A percentile compares a stretch with the other conserved stretches of the same genome.
These are phyloP conservation scores for Bombycilla garrulus DNA, from an alignment of 2,113 vertebrate species.

Conservation along the genomic window DNA sequence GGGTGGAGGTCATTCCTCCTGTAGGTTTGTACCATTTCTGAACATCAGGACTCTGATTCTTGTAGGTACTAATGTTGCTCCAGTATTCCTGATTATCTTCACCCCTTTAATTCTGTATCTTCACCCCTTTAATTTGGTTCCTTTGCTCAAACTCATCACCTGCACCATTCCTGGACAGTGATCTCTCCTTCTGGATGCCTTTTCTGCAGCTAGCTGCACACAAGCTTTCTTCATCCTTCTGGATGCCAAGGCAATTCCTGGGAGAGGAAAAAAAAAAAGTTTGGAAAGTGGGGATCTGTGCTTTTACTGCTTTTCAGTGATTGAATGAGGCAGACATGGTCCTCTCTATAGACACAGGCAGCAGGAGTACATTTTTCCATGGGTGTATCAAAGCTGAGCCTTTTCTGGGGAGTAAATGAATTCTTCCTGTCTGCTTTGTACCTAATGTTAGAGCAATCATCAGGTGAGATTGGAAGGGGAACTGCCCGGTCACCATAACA, in stretches of 20 bases:
- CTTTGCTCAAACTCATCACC: background rate
- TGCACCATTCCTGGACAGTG: background rate
- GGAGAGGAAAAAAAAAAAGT: background rate
- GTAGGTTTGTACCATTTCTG: background rate
- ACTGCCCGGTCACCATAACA: fast-evolving
- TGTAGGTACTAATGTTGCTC: background rate
- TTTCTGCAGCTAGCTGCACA: background rate
- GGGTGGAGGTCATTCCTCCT: background rate
- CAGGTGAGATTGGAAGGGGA: background rate
- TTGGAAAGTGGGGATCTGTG: background rate
- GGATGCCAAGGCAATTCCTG: background rate
- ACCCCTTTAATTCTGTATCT: background rate
- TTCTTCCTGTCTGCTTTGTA: background rate
- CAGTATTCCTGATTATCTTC: background rate
- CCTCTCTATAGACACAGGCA: background rate
- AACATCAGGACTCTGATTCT: background rate
- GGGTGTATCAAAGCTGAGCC: background rate
- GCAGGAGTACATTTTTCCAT: background rate
- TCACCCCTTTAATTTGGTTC: background rate
- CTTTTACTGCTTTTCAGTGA: background rate
- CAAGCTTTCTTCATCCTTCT: background rate
- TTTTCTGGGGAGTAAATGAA: background rate
- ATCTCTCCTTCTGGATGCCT: background rate
- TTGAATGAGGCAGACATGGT: background rate
- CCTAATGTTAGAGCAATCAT: background rate